These are phyloP conservation scores for Calameuta idolon DNA, from an alignment of 2,888 invertebrate species.

Conservation along the genomic window DNA sequence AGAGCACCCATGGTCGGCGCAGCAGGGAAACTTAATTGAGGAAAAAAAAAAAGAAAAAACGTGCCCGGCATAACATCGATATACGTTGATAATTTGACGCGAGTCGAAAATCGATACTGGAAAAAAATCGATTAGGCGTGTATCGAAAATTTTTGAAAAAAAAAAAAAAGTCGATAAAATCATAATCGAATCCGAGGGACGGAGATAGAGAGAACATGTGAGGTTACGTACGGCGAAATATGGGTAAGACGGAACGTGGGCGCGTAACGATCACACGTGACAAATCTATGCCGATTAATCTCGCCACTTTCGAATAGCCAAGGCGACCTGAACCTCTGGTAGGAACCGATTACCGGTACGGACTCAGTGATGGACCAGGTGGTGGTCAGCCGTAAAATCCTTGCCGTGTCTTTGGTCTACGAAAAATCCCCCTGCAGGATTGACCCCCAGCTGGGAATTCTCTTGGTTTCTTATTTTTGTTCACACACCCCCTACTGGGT, in stretches of 20 bases:
- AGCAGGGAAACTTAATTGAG: background rate
- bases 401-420: slow-evolving; percentile 4
- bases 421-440: slow-evolving; percentile 29
- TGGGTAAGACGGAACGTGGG: background rate
- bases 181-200: no score
- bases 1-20: background rate
- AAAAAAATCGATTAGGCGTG: background rate
- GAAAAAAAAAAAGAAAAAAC: background rate
- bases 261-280: slow-evolving; percentile 47
- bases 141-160: no score
- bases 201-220: background rate
- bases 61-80: background rate
- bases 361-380: slow-evolving; percentile 42
- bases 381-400: slow-evolving; percentile 46
- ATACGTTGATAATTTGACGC: background rate
- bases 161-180: no score
- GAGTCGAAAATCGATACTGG: background rate
- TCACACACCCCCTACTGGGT: slow-evolving; percentile 57
- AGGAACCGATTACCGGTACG: background rate
- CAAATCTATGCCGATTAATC: slow-evolving; percentile 58
- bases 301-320: slow-evolving; percentile 33
- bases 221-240: background rate
- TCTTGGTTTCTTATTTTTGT: slow-evolving; percentile 48
- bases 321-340: background rate
- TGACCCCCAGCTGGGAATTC: slow-evolving; percentile 58